Base-by-base conservation (phyloP, 2,888 invertebrate genomes). In the Scaptomyza parva region DNA sequence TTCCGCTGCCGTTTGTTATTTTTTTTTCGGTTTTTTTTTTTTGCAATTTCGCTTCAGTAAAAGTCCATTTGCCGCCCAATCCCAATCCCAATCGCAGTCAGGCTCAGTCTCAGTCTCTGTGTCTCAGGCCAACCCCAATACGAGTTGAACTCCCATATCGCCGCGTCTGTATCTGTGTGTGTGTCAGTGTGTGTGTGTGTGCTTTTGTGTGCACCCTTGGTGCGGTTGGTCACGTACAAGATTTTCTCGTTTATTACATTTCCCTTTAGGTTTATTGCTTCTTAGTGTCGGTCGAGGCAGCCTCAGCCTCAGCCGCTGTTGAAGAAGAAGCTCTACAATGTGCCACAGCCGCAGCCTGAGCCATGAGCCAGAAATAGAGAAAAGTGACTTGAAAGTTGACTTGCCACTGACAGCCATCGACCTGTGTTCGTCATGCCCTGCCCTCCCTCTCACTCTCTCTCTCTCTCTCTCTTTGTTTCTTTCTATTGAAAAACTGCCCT, bases 171-270 rank as follows among this genome's bases (percentile, higher is more conserved):
- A 35, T 55, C 17, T 37, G 28, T n/a, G n/a, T n/a, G n/a, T n/a
- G n/a, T n/a, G n/a, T n/a, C n/a, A n/a, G n/a, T n/a, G 18, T 41
- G 26, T 59, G 54, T 43, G 39, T 55, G 8, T 37, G 28, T 26
- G 53, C 35, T 14, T 37, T 44, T 57, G 40, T 57, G 40, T 67
- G 79, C 84, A 86, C 79, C 82, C 86, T 82, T 80, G 84, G 81
- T 89, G 88, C 84, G 90, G 90, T 89, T 89, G 90, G 90, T 90
- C 90, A 90, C 90, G 90, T 90, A 90, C 89, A 86, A 89, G 89
- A 90, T 90, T 90, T 90, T 80, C 88, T 90, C 90, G 84, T 90
- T 90, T 90, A 90, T 90, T 90, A 90, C 89, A 89, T 89, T 90
- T 90, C 88, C 88, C 78, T 89, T 90, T 89, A 86, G 89, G 90